Evolutionary conservation across 2,888 invertebrate genomes (phyloP).

Genomic region (Tethea ocularis): DNA sequence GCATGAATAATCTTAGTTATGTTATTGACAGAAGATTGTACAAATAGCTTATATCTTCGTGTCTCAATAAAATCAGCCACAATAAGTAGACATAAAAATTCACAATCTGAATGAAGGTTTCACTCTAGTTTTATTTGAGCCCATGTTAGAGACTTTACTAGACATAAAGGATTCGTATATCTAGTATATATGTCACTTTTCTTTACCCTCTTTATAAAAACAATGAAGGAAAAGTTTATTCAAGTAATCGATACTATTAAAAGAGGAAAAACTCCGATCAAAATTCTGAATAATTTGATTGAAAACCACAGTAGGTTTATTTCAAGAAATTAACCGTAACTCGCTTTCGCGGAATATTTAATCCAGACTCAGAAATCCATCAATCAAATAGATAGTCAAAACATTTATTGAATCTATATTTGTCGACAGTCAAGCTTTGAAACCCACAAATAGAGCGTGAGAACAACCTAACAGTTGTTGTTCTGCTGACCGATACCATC

Average conservation of each 20-base stretch:
- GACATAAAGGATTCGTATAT: neutral
- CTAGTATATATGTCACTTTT: too few relatives aligned
- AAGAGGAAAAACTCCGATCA: neutral
- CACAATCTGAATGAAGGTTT: conserved; percentile 17
- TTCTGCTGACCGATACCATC: conserved; percentile 46
- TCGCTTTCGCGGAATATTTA: conserved; percentile 8
- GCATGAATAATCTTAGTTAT: too few relatives aligned
- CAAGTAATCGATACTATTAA: neutral
- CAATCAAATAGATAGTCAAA: conserved; percentile 41
- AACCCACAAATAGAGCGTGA: conserved; percentile 65
- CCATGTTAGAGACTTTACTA: neutral
- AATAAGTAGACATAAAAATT: too few relatives aligned
- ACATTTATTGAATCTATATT: conserved; percentile 49
- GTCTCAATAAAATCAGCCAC: conserved; percentile 37
- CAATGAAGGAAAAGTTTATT: too few relatives aligned
- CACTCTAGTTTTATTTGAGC: neutral
- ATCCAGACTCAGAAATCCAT: conserved; percentile 15
- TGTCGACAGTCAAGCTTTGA: conserved; percentile 50
- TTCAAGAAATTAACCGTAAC: neutral
- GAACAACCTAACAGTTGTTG: conserved; percentile 61
- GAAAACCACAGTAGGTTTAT: neutral
- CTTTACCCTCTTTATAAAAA: too few relatives aligned
- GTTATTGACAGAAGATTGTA: conserved; percentile 22
- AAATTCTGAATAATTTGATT: neutral
- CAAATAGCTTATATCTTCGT: conserved; percentile 42